Base-by-base conservation (phyloP, 2,113 vertebrate species). In the Engystomops pustulosus region DNA sequence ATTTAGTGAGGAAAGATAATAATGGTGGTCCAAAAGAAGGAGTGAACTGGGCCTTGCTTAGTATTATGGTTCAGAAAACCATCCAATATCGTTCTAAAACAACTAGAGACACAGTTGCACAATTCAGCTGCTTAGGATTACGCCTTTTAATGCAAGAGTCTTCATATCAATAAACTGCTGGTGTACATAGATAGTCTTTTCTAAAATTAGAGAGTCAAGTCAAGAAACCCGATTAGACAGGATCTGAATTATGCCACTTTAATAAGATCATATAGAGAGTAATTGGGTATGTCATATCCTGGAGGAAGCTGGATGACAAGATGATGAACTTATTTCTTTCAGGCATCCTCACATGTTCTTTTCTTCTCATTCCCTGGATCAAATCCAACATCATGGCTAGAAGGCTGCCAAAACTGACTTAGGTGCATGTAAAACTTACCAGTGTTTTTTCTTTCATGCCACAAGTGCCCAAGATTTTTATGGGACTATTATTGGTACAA, bases 401-500 rank as follows among this genome's bases (percentile, higher is more conserved):
- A 11, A 55, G 62, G 30, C 23, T 55, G 45, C 47, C 83, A 70
- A 79, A 38, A 70, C 49, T 18, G 70, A 85, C 47, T 70, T 51
- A 34, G 34, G 74, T 53, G 20, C 30, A 55, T 60, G 9, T 53
- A 36, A 25, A 79, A 55, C 32, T 38, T 25, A 79, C 62, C 65
- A 79, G 53, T 79, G 62, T 79, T 79, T 85, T 84, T n/a, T 60
- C 72, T 45, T 77, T 49, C 83, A 67, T 85, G 62, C 75, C 47
- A 6, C 27, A 49, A 70, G 75, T 79, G 62, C 74, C 62, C 65
- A 79, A 79, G 65, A 70, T 69, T 69, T 84, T 78, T 85, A 55
- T 79, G 34, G 75, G 23, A 53, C 75, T 85, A 85, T 85, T 79
- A 85, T 70, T 85, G 83, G 83, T 79, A 85, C 62, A 85, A 85